Evolutionary conservation across 2,797 vertebrate species (phyloP).

Genomic region (Tenualosa ilisha): DNA sequence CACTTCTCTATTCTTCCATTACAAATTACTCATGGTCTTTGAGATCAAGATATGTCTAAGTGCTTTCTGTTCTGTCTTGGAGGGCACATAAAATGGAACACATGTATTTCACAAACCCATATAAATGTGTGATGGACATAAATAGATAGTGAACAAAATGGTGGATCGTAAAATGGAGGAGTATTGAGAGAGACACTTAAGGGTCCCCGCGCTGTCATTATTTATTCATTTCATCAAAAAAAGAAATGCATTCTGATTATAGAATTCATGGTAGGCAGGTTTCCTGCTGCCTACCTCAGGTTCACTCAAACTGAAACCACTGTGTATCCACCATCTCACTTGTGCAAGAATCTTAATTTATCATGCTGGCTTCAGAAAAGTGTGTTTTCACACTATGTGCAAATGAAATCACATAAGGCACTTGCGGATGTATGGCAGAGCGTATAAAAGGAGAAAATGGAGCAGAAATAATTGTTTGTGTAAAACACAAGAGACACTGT

Average conservation of each 20-base stretch:
- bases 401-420: background rate
- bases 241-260: background rate
- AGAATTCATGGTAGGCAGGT: background rate
- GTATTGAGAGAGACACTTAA: background rate
- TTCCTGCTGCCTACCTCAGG: background rate
- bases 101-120: background rate
- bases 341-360: background rate
- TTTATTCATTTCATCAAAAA: background rate
- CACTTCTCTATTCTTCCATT: background rate
- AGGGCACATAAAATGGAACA: slow-evolving; percentile 25
- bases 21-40: background rate
- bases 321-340: background rate
- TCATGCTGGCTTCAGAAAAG: background rate
- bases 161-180: slow-evolving; percentile 20
- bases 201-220: background rate
- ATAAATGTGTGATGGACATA: background rate
- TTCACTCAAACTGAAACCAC: background rate
- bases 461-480: background rate
- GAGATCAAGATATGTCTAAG: background rate
- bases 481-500: background rate
- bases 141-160: background rate
- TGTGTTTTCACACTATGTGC: background rate
- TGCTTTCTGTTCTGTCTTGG: background rate
- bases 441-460: background rate
- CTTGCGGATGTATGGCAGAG: background rate